Conservation (phyloP, 2,113 vertebrate genomes). For the Pandion haliaetus region DNA sequence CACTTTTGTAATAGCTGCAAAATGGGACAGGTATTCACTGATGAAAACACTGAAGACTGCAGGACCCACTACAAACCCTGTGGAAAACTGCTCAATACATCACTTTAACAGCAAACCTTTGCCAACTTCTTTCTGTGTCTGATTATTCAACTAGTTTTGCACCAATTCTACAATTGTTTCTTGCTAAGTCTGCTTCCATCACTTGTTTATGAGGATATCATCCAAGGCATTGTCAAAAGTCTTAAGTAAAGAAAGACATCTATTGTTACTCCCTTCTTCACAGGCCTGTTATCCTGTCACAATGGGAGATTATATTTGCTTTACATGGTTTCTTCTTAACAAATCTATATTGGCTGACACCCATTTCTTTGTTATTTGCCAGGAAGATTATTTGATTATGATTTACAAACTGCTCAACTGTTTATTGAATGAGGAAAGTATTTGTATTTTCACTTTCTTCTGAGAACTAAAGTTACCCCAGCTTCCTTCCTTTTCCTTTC, state of each 20-base stretch:
- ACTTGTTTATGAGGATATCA: background rate
- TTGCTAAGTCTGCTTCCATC: background rate
- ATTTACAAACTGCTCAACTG: background rate
- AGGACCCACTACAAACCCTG: background rate
- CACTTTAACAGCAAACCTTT: background rate
- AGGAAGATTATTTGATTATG: background rate
- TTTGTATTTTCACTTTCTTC: background rate
- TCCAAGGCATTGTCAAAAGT: background rate
- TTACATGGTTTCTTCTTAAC: background rate
- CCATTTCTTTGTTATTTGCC: background rate
- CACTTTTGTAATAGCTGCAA: background rate
- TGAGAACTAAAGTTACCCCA: background rate
- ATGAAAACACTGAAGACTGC: background rate
- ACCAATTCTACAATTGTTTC: rapidly evolving
- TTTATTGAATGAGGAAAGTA: background rate
- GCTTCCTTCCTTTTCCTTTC: background rate
- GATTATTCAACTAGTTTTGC: background rate
- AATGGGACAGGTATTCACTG: background rate
- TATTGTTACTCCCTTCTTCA: background rate
- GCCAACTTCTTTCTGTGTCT: background rate
- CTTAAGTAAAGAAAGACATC: background rate
- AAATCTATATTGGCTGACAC: background rate
- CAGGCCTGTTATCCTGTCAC: background rate
- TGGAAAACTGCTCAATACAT: background rate
- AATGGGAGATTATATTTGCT: background rate